Evolutionary conservation across 2,113 vertebrate genomes (phyloP), one percentile per base, ranked within the genome.

Genomic region (Piaya cayana): DNA sequence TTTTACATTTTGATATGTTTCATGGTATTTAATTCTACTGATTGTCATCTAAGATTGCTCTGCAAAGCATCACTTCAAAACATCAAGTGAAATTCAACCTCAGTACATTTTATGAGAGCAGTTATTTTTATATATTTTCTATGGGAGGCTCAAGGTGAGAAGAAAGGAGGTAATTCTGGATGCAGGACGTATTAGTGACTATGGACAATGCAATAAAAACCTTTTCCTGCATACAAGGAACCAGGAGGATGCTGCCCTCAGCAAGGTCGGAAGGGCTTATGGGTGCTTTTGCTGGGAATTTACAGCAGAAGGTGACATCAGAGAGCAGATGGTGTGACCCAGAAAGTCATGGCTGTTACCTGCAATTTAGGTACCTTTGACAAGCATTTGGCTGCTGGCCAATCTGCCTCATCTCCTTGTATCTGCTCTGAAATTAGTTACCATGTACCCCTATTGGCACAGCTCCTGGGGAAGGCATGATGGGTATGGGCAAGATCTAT

Each of bases 321-420:
- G 50, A 85, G 81, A 92, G 84, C 86, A 95, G 89, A 89, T 87
- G 89, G 45, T 67, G 18, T 23, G 68, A 82, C 29, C 71, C 78
- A 90, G 49, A 89, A 89, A 79, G 26, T 50, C 82, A 30, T 58
- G 58, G 72, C 5, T 67, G 55, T 75, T 91, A n/a, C 60, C 69
- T 90, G 60, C 1, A 1, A 43, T 88, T 67, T 74, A 86, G 76
- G 86, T 36, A 85, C n/a, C 42, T 37, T 62, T 65, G 82, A 93
- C 59, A 92, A 88, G 45, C 3, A 8, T 47, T 84, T 82, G 86
- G 69, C 47, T 34, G 26, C 23, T 82, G 59, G 39, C 64, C 94
- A 95, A 3, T 4, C 11, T 62, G 16, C 18, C 49, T 93, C 21
- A 8, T 78, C 89, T 69, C 74, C 12, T 89, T 65, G 17, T 43